Conservation (phyloP, 2,113 vertebrate species). For the Butorides virescens region DNA sequence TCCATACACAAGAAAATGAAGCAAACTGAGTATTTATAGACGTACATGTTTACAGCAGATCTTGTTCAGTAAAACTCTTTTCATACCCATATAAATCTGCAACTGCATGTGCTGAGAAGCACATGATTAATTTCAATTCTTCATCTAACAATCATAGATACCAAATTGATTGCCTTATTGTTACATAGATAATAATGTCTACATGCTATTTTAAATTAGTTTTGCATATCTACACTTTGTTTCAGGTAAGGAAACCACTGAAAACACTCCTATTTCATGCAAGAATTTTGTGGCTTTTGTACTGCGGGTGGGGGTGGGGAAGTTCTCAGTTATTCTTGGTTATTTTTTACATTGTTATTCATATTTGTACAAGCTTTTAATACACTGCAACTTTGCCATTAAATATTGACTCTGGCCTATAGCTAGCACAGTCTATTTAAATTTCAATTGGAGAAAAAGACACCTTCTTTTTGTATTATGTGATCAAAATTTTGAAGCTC, state of each 20-base stretch:
- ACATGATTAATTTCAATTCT: not conserved
- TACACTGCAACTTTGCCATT: not conserved
- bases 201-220: not conserved
- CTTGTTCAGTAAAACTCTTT: not conserved
- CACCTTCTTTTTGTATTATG: constrained; percentile 41
- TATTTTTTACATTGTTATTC: not conserved
- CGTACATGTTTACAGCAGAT: accelerated
- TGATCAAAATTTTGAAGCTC: constrained; percentile 62
- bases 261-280: not conserved
- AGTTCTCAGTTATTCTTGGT: not conserved
- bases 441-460: constrained; percentile 6
- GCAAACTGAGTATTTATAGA: not conserved
- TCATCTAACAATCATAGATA: not conserved
- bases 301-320: not conserved
- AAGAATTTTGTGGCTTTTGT: not conserved
- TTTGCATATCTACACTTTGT: not conserved
- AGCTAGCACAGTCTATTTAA: constrained; percentile 4
- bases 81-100: not conserved
- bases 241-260: not conserved
- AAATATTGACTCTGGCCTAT: not conserved
- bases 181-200: not conserved
- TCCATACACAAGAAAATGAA: not conserved
- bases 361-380: not conserved
- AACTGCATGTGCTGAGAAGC: not conserved
- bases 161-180: not conserved